These are phyloP conservation scores for Psittacula derbiana DNA, from an alignment of 2,797 vertebrate species.

Conservation along the genomic window DNA sequence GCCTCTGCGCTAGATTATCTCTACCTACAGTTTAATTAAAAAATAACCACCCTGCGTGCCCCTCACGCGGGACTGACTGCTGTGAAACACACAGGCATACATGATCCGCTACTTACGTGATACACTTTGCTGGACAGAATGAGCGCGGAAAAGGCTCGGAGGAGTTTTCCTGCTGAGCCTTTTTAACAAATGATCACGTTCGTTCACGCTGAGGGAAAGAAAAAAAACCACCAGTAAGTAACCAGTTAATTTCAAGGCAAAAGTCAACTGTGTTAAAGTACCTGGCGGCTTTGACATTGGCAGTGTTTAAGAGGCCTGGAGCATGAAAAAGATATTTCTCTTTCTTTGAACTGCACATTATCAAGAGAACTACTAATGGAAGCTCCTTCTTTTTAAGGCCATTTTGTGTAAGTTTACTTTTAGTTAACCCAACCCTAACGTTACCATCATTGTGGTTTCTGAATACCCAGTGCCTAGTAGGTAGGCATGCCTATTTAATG, in stretches of 20 bases:
- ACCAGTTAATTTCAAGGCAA: neutral
- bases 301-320: neutral
- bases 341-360: neutral
- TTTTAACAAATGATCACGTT: slow-evolving; percentile 96
- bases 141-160: slow-evolving; percentile 91
- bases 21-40: slow-evolving; percentile 50
- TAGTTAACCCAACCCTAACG: neutral
- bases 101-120: slow-evolving; percentile 85
- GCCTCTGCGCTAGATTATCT: neutral
- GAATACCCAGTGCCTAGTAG: neutral
- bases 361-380: neutral
- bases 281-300: neutral
- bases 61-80: neutral
- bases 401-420: neutral
- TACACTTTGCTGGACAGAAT: slow-evolving; percentile 93
- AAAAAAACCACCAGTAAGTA: slow-evolving; percentile 37
- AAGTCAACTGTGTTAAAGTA: neutral
- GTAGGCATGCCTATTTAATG: neutral
- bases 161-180: slow-evolving; percentile 96
- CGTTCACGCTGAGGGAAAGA: slow-evolving; percentile 86
- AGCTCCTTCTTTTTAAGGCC: slow-evolving; percentile 29
- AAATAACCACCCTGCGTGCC: neutral
- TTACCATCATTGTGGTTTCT: neutral
- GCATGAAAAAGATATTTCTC: neutral
- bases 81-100: neutral